Base-by-base conservation (phyloP, 2,113 vertebrate genomes). In the Neopipo cinnamomea region DNA sequence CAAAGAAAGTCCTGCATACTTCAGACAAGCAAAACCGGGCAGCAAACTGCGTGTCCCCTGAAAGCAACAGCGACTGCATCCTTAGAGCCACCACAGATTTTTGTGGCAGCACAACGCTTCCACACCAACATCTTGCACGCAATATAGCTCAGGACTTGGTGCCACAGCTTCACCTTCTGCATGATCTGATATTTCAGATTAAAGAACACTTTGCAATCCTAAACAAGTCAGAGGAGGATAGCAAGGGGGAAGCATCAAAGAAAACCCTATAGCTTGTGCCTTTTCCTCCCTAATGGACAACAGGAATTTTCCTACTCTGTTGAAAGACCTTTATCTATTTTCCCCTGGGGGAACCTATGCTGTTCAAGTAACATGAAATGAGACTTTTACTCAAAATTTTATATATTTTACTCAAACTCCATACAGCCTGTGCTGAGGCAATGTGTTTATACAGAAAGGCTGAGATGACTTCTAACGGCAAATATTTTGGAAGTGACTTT, bases 21-120 rank as follows among this genome's bases (percentile, higher is more conserved):
- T 50, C 24, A 52, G 55, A 47, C 2, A 1, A 66, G 62, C 12
- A 82, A 76, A 88, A 76, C 2, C 21, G 1, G 1, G 23, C 25
- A 4, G 42, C 30, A 31, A 44, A n/a, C 55, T 42, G 27, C n/a
- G 6, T 0, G 9, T 59, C 27, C 33, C 58, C 63, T 11, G 1
- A 77, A 66, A n/a, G 61, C 27, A 76, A 7, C 19, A 75, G 20
- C 0, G 0, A 8, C 55, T 77, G 12, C 0, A 0, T 49, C 62
- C 70, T 74, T 49, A 73, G 35, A 55, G 73, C 30, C 18, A 28
- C 25, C 37, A 47, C 7, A 11, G 30, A 21, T 13, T 84, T 46
- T 41, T 39, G n/a, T 12, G 55, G n/a, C 44, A 66, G 30, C 20
- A 59, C 18, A 82, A 13, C 19, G 22, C 24, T 70, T 71, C 62